Evolutionary conservation across 2,113 vertebrate genomes (phyloP).

Genomic region (Pteropus alecto): DNA sequence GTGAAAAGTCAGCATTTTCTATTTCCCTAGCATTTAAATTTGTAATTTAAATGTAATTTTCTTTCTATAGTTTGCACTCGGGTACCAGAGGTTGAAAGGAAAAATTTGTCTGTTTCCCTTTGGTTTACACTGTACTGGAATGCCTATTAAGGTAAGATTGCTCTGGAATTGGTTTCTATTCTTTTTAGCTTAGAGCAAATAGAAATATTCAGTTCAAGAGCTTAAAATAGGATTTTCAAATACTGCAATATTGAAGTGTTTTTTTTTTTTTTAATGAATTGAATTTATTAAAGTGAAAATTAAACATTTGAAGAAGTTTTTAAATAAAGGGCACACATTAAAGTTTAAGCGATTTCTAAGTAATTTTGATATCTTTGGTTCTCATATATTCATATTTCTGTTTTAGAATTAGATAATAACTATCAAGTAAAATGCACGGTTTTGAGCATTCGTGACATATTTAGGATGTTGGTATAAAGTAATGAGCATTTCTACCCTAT

Average conservation of each 20-base stretch:
- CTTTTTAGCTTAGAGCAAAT: background rate
- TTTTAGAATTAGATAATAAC: constrained; percentile 18
- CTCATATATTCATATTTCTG: background rate
- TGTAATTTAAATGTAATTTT: constrained; percentile 46
- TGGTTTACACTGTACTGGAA: constrained; percentile 97
- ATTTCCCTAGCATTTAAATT: background rate
- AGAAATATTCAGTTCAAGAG: background rate
- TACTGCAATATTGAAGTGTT: background rate
- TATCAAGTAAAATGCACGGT: background rate
- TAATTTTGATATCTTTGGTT: constrained; percentile 24
- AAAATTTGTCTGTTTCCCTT: constrained; percentile 95
- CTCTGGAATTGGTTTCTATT: background rate
- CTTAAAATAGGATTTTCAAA: background rate
- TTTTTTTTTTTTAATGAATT: background rate
- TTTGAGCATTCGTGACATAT: background rate
- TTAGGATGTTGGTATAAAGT: background rate
- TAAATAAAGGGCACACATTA: background rate
- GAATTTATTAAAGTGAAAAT: constrained; percentile 42
- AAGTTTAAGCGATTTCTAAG: constrained; percentile 15
- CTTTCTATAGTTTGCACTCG: constrained; percentile 88
- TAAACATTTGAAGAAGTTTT: background rate
- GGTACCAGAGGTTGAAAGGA: constrained; percentile 95
- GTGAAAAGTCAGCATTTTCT: background rate
- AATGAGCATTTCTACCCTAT: background rate
- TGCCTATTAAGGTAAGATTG: constrained; percentile 96